Base-by-base conservation (phyloP, 2,113 vertebrate genomes). In the Epinephelus cyanopodus region DNA sequence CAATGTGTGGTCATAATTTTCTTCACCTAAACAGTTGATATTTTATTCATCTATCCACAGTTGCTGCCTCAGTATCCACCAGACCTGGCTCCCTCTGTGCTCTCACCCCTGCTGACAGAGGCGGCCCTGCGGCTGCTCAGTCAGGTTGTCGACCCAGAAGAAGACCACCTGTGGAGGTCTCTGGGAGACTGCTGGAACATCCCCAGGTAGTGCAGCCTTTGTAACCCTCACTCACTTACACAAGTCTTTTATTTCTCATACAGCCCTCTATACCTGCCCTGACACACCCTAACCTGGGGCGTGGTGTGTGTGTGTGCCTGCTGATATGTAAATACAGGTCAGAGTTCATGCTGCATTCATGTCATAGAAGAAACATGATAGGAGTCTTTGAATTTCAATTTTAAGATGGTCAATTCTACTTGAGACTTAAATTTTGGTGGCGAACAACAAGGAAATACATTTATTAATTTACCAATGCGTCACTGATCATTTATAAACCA, bases 171-270 rank as follows among this genome's bases (percentile, higher is more conserved):
- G 19, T 98, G 96, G 97, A 85, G 45, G 64, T 84, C 21, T 1
- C 91, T 98, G 60, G 97, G 97, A 18, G 29, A 25, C 0, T 79
- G 93, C 27, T 99, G 98, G 98, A 95, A 79, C 67, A 58, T 88
- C 10, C 87, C 94, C 61, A 92, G 93, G 98, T 98, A 81, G 1
- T 54, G 17, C 1, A 23, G 15, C 3, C 25, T 66, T 57, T 77
- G 65, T 18, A 37, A 17, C 52, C 23, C 58, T 61, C 25, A 62
- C 18, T 57, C 63, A 48, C 18, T 23, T 39, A 42, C 33, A n/a
- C 19, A 60, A 75, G 45, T 52, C 18, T 47, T 60, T 45, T 21
- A 61, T 25, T 4, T 57, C 11, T 47, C 56, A 11, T 37, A 8
- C 5, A 52, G 29, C 48, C 14, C 37, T 70, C 19, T 21, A 19